Evolutionary conservation across 1,140 invertebrate genomes (phyloP), one percentile per base, ranked within the genome.

Genomic region (Drosophila carrolli): DNA sequence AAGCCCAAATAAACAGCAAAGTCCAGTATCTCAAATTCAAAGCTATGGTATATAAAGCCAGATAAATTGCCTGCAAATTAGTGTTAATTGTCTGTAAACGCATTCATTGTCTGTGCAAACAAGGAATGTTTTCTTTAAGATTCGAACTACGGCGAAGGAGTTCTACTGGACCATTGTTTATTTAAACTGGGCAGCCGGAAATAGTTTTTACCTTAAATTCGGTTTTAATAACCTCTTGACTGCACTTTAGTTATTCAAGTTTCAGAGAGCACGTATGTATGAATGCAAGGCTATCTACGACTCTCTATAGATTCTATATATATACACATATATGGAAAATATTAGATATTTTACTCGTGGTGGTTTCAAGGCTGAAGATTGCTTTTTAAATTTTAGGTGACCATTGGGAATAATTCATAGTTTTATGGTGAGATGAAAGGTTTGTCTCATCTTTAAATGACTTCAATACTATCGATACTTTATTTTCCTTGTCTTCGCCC

Each of bases 41-140:
- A 27, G 60, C 11, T 23, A 23, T 35, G 13, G 6, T 35, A 60
- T 23, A 2, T 41, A 40, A 10, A 9, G 11, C 59, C 54, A 23
- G 32, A 41, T 63, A 51, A 67, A 67, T 67, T 67, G 19, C 19
- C 59, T 44, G 37, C 65, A 68, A 65, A 68, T 53, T 66, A 44
- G 11, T 29, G 37, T 41, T 68, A 68, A 68, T 68, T 68, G 65
- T 40, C n/a, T 29, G 19, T 66, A 66, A 67, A 27, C 46, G 37
- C 38, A 23, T 62, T 41, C 16, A 67, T 51, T 67, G 63, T 48
- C 62, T 40, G 6, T 37, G 14, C 43, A 29, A 62, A 51, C 46
- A 67, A 27, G 48, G n/a, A 11, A 32, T 32, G n/a, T 41, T 43
- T 16, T 23, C 27, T 4, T 16, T 6, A 23, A 7, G 14, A 48